A percentile compares a stretch with the other conserved stretches of the same genome.
phyloP scores from a whole-genome alignment of 2,888 invertebrate genomes.

The Homarus gammarus region DNA sequence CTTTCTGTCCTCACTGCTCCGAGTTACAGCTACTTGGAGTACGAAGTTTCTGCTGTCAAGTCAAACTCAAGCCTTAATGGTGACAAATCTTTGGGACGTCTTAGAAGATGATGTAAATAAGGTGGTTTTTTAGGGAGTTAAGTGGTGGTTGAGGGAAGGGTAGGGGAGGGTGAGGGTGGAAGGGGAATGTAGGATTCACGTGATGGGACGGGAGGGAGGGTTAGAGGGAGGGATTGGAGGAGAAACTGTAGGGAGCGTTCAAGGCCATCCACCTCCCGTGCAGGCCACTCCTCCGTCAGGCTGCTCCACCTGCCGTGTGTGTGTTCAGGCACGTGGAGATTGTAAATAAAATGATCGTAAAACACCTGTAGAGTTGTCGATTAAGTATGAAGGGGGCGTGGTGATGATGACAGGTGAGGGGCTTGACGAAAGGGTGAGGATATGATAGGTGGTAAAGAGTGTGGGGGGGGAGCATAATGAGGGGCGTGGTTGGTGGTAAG shows the following conservation, averaged over 20 bases:
- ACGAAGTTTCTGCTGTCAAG: no score
- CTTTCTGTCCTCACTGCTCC: no score
- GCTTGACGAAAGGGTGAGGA: not conserved
- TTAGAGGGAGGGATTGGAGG: not conserved
- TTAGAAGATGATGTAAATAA: no score
- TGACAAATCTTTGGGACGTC: no score
- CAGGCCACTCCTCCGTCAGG: conserved; percentile 1
- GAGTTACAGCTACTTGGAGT: no score
- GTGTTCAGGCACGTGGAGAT: no score
- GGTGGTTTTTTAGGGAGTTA: no score
- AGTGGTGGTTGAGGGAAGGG: not conserved
- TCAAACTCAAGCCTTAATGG: no score
- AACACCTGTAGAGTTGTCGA: no score
- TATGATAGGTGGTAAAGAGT: not conserved
- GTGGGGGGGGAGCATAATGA: not conserved
- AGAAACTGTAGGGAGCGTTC: not conserved
- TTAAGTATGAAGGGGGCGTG: not conserved
- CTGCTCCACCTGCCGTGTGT: not conserved
- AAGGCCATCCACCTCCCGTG: conserved; percentile 19
- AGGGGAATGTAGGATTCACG: not conserved
- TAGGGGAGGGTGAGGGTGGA: not conserved
- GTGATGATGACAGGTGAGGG: not conserved
- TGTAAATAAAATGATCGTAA: no score
- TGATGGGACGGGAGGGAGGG: not conserved
- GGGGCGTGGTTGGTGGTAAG: not conserved